A percentile compares a stretch with the other conserved stretches of the same genome.
Conservation (phyloP, 2,113 vertebrate genomes). For the Tinamus guttatus region DNA sequence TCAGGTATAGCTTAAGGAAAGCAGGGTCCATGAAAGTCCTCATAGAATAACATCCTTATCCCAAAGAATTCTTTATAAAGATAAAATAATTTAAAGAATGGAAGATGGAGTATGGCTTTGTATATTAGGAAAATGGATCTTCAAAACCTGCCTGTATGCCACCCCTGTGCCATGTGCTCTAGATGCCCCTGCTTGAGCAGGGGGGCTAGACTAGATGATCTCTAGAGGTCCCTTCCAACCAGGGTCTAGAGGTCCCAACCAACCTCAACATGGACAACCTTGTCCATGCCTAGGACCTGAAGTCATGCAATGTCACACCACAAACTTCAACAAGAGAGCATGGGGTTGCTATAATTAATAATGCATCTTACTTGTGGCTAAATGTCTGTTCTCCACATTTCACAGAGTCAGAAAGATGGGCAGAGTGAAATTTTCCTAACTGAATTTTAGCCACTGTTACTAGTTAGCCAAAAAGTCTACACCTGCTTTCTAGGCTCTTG, state of each 20-base stretch:
- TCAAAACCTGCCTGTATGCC: no score
- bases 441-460: neutral
- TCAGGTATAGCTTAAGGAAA: neutral
- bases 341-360: neutral
- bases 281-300: rapidly evolving
- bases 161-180: no score
- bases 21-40: no score
- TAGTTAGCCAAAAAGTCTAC: neutral
- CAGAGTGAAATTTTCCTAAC: neutral
- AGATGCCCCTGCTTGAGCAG: no score
- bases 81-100: neutral
- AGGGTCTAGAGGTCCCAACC: no score
- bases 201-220: no score
- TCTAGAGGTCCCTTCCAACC: neutral
- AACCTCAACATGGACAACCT: neutral
- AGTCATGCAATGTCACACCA: neutral
- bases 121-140: no score
- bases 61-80: neutral
- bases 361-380: neutral
- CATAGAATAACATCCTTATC: neutral
- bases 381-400: neutral
- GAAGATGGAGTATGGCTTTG: no score
- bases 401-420: neutral
- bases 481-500: neutral
- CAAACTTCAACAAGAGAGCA: neutral